phyloP scores from a whole-genome alignment of 2,888 invertebrate genomes.

The Plemyria rubiginata region DNA sequence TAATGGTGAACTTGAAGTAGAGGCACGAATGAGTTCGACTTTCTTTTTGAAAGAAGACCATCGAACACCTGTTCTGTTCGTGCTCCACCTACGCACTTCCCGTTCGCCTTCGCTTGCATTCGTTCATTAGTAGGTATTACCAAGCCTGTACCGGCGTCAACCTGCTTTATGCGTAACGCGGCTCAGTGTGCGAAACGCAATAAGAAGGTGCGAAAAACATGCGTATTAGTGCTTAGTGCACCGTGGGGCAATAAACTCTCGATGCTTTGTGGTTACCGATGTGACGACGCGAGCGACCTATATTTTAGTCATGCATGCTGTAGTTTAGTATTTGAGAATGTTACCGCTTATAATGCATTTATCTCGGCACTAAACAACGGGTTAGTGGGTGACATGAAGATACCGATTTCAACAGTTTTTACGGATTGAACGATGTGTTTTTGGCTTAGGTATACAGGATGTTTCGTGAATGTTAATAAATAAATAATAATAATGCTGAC shows the following conservation, averaged over 20 bases:
- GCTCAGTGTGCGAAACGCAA: conserved; percentile 16
- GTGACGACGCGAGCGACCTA: conserved; percentile 29
- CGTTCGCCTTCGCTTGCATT: too few species aligned
- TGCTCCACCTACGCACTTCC: too few species aligned
- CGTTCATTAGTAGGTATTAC: too few species aligned
- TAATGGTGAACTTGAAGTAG: too few species aligned
- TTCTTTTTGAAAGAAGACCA: too few species aligned
- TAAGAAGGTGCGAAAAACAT: conserved; percentile 60
- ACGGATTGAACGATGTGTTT: not conserved
- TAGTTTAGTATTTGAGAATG: conserved; percentile 18
- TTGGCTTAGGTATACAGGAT: too few species aligned
- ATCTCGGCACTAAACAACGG: conserved; percentile 14
- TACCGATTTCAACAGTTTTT: conserved; percentile 4
- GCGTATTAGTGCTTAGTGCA: conserved; percentile 51
- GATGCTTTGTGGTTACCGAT: conserved; percentile 39
- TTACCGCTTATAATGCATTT: conserved; percentile 15
- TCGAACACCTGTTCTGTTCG: too few species aligned
- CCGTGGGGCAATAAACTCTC: conserved; percentile 66
- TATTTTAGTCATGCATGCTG: conserved; percentile 21
- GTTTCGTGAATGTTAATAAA: too few species aligned
- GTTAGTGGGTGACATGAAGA: not conserved
- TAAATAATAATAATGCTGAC: too few species aligned
- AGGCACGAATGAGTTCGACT: too few species aligned
- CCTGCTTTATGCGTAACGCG: not conserved
- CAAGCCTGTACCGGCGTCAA: not conserved